Evolutionary conservation across 2,113 vertebrate genomes (phyloP).

Genomic region (Salvelinus sp.): DNA sequence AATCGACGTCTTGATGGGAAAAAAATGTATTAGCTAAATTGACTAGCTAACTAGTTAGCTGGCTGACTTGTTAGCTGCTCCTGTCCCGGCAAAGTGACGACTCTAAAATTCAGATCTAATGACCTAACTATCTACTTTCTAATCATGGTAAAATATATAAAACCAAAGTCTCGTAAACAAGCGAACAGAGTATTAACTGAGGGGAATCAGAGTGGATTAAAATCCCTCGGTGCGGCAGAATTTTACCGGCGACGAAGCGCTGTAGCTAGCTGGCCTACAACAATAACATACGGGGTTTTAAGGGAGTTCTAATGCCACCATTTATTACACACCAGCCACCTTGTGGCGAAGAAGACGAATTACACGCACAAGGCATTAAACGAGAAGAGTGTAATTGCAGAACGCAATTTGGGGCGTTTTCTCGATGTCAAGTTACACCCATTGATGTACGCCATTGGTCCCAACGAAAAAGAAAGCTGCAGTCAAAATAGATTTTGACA

Average conservation of each 20-base stretch:
- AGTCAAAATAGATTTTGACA: too few species aligned
- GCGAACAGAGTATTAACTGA: background rate
- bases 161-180: background rate
- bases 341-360: background rate
- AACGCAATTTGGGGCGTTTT: too few species aligned
- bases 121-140: background rate
- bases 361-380: background rate
- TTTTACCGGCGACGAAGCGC: slow-evolving; percentile 36
- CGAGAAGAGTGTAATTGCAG: too few species aligned
- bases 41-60: slow-evolving; percentile 16
- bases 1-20: slow-evolving; percentile 30
- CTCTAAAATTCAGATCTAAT: slow-evolving; percentile 33
- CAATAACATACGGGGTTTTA: slow-evolving; percentile 72
- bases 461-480: too few species aligned
- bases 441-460: too few species aligned
- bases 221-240: slow-evolving; percentile 59
- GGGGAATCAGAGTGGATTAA: slow-evolving; percentile 39
- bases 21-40: slow-evolving; percentile 40
- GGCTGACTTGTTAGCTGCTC: slow-evolving; percentile 50
- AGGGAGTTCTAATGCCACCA: slow-evolving; percentile 5
- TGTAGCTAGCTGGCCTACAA: slow-evolving; percentile 55
- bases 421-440: too few species aligned
- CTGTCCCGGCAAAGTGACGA: slow-evolving; percentile 57
- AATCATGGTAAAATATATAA: slow-evolving; percentile 54
- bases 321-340: slow-evolving; percentile 16